A percentile compares a stretch with the other conserved stretches of the same genome.
Evolutionary conservation across 2,888 invertebrate genomes (phyloP).

Genomic region (Erynnis tages): DNA sequence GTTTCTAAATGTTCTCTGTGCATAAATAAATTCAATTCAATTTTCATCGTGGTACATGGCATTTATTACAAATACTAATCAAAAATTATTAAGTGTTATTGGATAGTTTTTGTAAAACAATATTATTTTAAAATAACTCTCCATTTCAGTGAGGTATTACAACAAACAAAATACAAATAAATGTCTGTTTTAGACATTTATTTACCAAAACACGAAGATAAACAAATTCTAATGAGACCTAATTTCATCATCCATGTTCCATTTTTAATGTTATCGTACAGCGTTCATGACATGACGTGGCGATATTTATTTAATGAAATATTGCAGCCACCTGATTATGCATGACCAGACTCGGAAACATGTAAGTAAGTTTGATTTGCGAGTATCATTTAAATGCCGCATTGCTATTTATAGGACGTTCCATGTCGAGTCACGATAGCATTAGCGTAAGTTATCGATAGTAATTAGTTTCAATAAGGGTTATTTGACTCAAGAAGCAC

Average conservation of each 20-base stretch:
- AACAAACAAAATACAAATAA: too few relatives aligned
- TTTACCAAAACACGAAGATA: too few relatives aligned
- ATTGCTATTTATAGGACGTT: conserved; percentile 4
- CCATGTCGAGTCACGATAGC: not conserved
- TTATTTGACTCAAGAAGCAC: conserved; percentile 25
- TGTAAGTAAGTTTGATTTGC: conserved; percentile 3
- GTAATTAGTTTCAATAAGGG: conserved; percentile 24
- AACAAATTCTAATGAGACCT: too few relatives aligned
- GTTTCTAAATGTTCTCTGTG: too few relatives aligned
- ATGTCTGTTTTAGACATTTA: too few relatives aligned
- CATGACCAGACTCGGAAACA: not conserved
- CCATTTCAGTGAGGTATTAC: too few relatives aligned
- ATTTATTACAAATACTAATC: too few relatives aligned
- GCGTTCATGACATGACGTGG: not conserved
- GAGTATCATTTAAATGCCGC: conserved; percentile 5
- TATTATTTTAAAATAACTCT: too few relatives aligned
- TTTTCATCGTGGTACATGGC: too few relatives aligned
- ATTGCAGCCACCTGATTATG: conserved; percentile 3
- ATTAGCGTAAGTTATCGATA: conserved; percentile 13
- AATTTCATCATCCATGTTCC: not conserved
- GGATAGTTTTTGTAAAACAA: too few relatives aligned
- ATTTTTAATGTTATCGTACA: not conserved
- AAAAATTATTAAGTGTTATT: too few relatives aligned
- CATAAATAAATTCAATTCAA: too few relatives aligned
- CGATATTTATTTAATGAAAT: not conserved